A percentile compares a stretch with the other conserved stretches of the same genome.
These are phyloP conservation scores for Trogon melanurus DNA, from an alignment of 2,113 vertebrate species.

Conservation along the genomic window DNA sequence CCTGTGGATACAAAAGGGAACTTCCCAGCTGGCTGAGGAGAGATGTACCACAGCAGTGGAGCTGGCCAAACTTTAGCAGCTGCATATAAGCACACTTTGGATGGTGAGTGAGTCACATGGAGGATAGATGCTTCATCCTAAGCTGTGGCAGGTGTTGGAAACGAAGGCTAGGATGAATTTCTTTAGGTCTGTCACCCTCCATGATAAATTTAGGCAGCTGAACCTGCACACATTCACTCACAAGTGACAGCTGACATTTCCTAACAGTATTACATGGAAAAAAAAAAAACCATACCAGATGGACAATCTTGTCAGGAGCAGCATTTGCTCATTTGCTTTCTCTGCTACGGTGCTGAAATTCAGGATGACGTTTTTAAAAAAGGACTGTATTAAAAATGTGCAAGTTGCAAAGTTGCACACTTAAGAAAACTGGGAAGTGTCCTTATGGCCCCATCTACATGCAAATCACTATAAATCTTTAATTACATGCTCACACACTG, in stretches of 20 bases:
- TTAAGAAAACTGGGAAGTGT: background rate
- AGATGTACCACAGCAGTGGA: too few species aligned
- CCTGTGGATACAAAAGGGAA: rapidly evolving
- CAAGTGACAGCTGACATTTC: conserved; percentile 59
- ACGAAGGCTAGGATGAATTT: background rate
- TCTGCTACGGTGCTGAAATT: conserved; percentile 22
- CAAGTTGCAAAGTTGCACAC: background rate
- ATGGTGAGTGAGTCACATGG: background rate
- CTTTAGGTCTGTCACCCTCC: conserved; percentile 11
- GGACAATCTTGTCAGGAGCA: conserved; percentile 34
- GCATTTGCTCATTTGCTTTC: conserved; percentile 62
- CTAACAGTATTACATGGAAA: background rate
- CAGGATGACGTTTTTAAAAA: background rate
- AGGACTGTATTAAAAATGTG: conserved; percentile 13
- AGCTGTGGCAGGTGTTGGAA: background rate
- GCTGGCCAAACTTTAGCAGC: background rate
- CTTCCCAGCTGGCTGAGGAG: background rate
- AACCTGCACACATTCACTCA: background rate
- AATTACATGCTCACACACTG: background rate
- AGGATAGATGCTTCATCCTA: background rate
- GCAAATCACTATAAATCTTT: background rate
- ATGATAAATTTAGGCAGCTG: conserved; percentile 37
- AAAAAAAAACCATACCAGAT: conserved; percentile 24
- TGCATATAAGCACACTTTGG: background rate
- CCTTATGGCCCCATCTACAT: conserved; percentile 4